Percentiles rank a stretch among this genome's conserved stretches.
Conservation (phyloP, 2,797 vertebrate species). For the Chanos chanos region DNA sequence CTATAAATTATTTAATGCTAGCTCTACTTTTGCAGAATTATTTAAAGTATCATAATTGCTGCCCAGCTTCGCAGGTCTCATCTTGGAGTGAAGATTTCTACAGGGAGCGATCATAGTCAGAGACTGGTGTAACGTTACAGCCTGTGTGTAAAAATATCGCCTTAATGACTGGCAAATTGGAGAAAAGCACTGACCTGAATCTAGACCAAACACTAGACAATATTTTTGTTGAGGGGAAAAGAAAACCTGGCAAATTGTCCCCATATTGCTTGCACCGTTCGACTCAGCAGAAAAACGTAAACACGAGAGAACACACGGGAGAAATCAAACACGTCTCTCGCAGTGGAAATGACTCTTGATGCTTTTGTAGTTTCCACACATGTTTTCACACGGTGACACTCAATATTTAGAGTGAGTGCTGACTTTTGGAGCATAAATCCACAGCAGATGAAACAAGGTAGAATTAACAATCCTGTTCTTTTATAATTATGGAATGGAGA, state of each 20-base stretch:
- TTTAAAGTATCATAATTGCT: conserved; percentile 92
- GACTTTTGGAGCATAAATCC: too few species aligned
- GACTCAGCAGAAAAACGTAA: conserved; percentile 64
- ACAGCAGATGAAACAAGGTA: too few species aligned
- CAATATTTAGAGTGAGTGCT: neutral
- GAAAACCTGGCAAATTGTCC: conserved; percentile 65
- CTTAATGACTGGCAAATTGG: conserved; percentile 86
- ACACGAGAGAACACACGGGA: conserved; percentile 61
- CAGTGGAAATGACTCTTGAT: conserved; percentile 15
- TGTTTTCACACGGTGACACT: conserved; percentile 10
- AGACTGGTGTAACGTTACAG: conserved; percentile 82
- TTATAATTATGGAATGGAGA: too few species aligned
- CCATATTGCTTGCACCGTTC: conserved; percentile 70
- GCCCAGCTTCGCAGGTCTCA: conserved; percentile 74
- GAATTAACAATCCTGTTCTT: too few species aligned
- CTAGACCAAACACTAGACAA: conserved; percentile 74
- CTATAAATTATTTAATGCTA: conserved; percentile 85
- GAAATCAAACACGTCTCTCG: conserved; percentile 20
- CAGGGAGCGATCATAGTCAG: conserved; percentile 85
- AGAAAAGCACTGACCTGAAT: conserved; percentile 80
- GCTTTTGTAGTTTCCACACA: conserved; percentile 20
- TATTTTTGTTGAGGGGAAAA: conserved; percentile 67
- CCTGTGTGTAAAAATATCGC: conserved; percentile 83
- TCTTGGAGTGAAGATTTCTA: conserved; percentile 79
- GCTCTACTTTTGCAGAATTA: conserved; percentile 91